These are phyloP conservation scores for Anas platyrhynchos DNA, from an alignment of 2,113 vertebrate genomes.

Conservation along the genomic window DNA sequence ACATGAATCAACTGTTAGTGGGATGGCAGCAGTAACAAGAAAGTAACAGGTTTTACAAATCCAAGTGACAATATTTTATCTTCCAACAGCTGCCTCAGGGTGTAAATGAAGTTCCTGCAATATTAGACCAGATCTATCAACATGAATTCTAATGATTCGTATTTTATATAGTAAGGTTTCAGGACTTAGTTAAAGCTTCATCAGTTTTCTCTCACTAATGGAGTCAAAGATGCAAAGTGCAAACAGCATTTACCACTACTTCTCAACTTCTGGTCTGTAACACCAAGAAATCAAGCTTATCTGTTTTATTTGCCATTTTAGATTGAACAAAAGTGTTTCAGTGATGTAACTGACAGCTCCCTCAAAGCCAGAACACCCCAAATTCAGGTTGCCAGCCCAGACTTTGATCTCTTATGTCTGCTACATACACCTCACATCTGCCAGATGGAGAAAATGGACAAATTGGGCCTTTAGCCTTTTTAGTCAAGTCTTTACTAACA, in stretches of 20 bases:
- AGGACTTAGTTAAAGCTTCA: neutral
- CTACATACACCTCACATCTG: neutral
- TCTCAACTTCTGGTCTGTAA: neutral
- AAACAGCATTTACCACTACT: neutral
- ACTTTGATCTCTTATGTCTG: neutral
- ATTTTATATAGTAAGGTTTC: neutral
- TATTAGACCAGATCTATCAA: neutral
- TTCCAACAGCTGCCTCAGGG: neutral
- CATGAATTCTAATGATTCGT: neutral
- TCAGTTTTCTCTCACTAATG: neutral
- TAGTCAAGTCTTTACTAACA: neutral
- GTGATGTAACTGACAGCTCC: neutral
- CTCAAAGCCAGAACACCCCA: neutral
- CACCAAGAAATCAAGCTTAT: neutral
- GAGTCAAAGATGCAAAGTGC: neutral
- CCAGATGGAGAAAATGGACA: neutral
- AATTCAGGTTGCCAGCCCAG: neutral
- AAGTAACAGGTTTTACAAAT: neutral
- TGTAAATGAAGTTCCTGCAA: neutral
- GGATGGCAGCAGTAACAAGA: neutral
- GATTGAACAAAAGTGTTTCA: neutral
- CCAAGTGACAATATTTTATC: neutral
- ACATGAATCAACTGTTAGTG: fast-evolving
- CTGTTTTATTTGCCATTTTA: neutral
- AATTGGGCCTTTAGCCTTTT: neutral